Base-by-base conservation (phyloP, 2,888 invertebrate genomes). In the Lamellibrachia columna region DNA sequence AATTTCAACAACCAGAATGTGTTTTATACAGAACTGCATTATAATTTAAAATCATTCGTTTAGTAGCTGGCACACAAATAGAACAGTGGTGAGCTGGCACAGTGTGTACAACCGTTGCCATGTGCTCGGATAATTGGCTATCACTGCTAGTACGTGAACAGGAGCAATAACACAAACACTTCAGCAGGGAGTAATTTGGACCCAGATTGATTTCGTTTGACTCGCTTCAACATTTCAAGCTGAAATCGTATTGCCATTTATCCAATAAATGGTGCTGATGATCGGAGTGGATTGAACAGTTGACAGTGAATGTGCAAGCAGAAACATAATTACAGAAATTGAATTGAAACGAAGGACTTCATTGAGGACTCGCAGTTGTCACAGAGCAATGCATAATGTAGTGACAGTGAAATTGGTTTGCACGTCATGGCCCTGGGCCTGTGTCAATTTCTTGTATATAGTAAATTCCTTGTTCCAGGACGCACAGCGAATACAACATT, bases 251-350 rank as follows among this genome's bases (percentile, higher is more conserved):
- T 75, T 75, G 15, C 75, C 75, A n/a, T n/a, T 22, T n/a, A 75
- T 6, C 75, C 75, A 75, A 75, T 75, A 75, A 55, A 75, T n/a
- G 75, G n/a, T 2, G 75, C 75, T 22, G n/a, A 75, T n/a, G n/a
- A 75, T 75, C 75, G 15, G 75, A 6, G 22, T 75, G 75, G 75
- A 75, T 75, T 15, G 75, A 75, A 22, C 75, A 75, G 75, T 75
- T 75, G 75, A 75, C 75, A 75, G 75, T 22, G 75, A 75, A 75
- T 75, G 75, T 75, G 75, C n/a, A n/a, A n/a, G 75, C 75, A 22
- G 75, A 75, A 75, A 75, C 22, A 15, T n/a, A 75, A 75, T 75
- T 75, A 75, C 6, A 75, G 75, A n/a, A 75, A 75, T 75, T 22
- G 75, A 22, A 75, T 75, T 4, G n/a, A 75, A 75, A 22, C 40